Percentiles rank a stretch among this genome's conserved stretches.
phyloP scores from a whole-genome alignment of 1,140 invertebrate genomes.

The Mizuhopecten yessoensis region DNA sequence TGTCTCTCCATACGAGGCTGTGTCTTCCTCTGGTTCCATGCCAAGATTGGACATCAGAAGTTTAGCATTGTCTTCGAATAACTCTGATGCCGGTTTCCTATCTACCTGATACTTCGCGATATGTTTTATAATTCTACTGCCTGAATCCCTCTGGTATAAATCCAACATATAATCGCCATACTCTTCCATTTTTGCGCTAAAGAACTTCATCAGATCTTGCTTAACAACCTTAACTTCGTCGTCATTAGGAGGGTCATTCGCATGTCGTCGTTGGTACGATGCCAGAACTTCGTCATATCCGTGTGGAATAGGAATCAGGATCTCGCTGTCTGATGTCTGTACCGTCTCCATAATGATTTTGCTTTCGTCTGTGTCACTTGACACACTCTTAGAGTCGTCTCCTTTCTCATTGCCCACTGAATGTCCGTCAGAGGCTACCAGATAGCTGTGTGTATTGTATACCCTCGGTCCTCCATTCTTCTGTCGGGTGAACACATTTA shows the following conservation, averaged over 20 bases:
- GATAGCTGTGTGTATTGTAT: conserved; percentile 78
- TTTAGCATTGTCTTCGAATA: conserved; percentile 75
- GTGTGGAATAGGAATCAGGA: conserved; percentile 50
- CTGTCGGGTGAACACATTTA: conserved; percentile 78
- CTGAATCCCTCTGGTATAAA: conserved; percentile 71
- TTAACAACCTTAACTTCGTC: conserved; percentile 52
- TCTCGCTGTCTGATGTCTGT: conserved; percentile 49
- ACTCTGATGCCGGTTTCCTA: conserved; percentile 73
- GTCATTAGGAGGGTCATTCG: conserved; percentile 44
- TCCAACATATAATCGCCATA: conserved; percentile 70
- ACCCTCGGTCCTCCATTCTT: conserved; percentile 72
- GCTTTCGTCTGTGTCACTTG: conserved; percentile 15
- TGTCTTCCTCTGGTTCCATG: conserved; percentile 56
- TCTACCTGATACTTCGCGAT: conserved; percentile 80
- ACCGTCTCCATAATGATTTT: conserved; percentile 63
- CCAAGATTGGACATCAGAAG: conserved; percentile 71
- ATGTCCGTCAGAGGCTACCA: conserved; percentile 74
- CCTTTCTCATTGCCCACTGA: conserved; percentile 50
- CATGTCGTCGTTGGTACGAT: conserved; percentile 52
- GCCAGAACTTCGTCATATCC: conserved; percentile 53
- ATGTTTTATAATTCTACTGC: conserved; percentile 62
- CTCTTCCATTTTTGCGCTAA: conserved; percentile 46
- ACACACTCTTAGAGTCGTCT: conserved; percentile 52
- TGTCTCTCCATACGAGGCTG: not conserved
- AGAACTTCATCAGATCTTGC: conserved; percentile 47